Percentiles rank a stretch among this genome's conserved stretches.
Conservation (phyloP, 2,888 invertebrate species). For the Esperia sulphurella region DNA sequence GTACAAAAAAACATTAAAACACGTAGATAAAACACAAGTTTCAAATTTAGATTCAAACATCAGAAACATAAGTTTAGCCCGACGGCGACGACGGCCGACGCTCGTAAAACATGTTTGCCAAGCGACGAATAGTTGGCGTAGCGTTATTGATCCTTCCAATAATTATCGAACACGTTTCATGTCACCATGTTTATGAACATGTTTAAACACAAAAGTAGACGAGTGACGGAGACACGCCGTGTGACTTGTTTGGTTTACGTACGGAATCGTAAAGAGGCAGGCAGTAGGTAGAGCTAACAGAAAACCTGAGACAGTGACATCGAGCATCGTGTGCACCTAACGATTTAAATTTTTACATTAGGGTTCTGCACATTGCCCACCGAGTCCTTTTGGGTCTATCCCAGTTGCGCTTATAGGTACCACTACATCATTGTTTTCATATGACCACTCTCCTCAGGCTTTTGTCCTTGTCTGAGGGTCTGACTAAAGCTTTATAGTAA, state of each 20-base stretch:
- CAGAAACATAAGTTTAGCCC: constrained; percentile 51
- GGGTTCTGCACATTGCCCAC: no score
- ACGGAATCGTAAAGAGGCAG: constrained; percentile 66
- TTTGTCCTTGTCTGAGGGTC: no score
- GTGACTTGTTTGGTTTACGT: constrained; percentile 67
- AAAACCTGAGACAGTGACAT: constrained; percentile 53
- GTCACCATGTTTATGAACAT: constrained; percentile 69
- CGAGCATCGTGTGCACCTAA: constrained; percentile 27
- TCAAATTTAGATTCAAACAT: constrained; percentile 71
- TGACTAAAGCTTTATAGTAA: no score
- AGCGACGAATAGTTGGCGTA: constrained; percentile 72
- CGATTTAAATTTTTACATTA: no score
- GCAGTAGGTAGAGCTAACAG: constrained; percentile 74
- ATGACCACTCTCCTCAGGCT: no score
- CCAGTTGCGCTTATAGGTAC: no score
- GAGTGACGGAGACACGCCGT: constrained; percentile 58
- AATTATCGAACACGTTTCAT: constrained; percentile 79
- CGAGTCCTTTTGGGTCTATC: no score
- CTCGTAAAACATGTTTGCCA: constrained; percentile 70
- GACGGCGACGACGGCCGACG: constrained; percentile 38
- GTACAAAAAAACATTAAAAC: background rate
- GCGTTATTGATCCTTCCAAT: constrained; percentile 78
- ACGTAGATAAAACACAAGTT: constrained; percentile 43
- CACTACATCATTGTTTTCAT: no score
- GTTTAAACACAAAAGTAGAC: constrained; percentile 70